These are phyloP conservation scores for Madoqua kirkii DNA, from an alignment of 2,113 vertebrate species.

Conservation along the genomic window DNA sequence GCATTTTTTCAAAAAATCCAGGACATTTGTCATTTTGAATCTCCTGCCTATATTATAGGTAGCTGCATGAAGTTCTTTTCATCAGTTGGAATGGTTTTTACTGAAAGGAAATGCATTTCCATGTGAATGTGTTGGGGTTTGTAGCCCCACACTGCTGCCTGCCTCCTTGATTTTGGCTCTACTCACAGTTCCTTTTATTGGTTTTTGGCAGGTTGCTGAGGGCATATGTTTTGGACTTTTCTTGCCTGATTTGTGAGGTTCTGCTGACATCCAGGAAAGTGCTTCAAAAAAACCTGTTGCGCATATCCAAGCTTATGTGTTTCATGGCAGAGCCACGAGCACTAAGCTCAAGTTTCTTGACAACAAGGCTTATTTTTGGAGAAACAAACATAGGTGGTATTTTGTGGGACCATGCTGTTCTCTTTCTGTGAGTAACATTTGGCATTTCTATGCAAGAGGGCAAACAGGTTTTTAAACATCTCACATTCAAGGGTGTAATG, in stretches of 20 bases:
- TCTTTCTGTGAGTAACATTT: neutral
- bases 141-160: neutral
- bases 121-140: neutral
- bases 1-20: neutral
- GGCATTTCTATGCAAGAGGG: neutral
- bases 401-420: neutral
- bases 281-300: constrained; percentile 7
- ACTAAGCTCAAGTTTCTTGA: constrained; percentile 59
- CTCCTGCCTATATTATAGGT: neutral
- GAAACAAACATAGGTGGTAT: constrained; percentile 13
- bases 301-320: constrained; percentile 13
- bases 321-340: constrained; percentile 19
- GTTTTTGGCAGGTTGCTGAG: constrained; percentile 37
- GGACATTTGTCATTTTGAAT: neutral
- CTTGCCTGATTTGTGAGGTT: constrained; percentile 49
- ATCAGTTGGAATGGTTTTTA: neutral
- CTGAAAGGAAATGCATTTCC: neutral
- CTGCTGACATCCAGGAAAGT: constrained; percentile 56
- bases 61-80: neutral
- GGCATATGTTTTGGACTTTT: constrained; percentile 41
- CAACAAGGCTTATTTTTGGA: constrained; percentile 55
- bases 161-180: neutral
- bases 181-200: constrained; percentile 4
- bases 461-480: neutral
- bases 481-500: neutral